Percentiles rank a stretch among this genome's conserved stretches.
These are phyloP conservation scores for Clarias fuscus DNA, from an alignment of 2,797 vertebrate species.

Conservation along the genomic window DNA sequence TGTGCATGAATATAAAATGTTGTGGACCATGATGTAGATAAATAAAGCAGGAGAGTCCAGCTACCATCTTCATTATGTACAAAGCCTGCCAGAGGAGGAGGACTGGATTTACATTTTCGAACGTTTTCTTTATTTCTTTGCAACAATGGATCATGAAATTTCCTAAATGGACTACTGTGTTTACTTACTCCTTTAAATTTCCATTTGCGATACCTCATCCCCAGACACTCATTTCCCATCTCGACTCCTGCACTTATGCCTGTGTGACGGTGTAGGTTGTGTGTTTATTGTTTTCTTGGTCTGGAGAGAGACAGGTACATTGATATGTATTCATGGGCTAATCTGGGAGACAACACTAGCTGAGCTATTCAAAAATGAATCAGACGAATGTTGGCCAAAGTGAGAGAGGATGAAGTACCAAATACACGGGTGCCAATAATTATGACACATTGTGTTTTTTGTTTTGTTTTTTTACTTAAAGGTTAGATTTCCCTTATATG, in stretches of 20 bases:
- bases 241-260: constrained; percentile 15
- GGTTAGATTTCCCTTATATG: neutral
- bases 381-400: neutral
- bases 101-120: constrained; percentile 29
- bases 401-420: neutral
- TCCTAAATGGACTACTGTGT: constrained; percentile 26
- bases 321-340: constrained; percentile 42
- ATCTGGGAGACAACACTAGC: constrained; percentile 30
- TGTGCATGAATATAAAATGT: constrained; percentile 34
- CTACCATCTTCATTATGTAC: constrained; percentile 23
- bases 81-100: constrained; percentile 27
- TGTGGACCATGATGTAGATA: constrained; percentile 21
- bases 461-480: neutral
- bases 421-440: constrained; percentile 1
- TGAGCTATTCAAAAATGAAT: constrained; percentile 44
- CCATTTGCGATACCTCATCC: constrained; percentile 27
- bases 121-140: constrained; percentile 18
- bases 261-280: constrained; percentile 12
- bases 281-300: constrained; percentile 43
- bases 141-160: constrained; percentile 23
- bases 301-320: constrained; percentile 30
- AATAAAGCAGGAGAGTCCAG: constrained; percentile 25
- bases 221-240: constrained; percentile 21
- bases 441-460: neutral
- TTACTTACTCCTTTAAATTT: constrained; percentile 27